Evolutionary conservation across 2,797 vertebrate genomes (phyloP).

Genomic region (Pithecia hirsuta): DNA sequence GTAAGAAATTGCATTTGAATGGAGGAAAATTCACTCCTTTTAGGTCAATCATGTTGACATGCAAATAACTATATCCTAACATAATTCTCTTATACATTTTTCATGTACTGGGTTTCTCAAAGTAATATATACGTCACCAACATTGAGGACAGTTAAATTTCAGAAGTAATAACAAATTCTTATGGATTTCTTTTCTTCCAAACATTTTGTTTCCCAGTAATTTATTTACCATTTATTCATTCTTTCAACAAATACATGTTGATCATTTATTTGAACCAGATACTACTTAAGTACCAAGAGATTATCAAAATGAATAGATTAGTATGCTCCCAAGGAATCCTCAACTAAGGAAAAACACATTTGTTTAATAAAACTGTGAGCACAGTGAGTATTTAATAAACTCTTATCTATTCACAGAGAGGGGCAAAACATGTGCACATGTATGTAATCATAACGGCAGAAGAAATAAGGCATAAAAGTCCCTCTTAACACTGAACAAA

Average conservation of each 20-base stretch:
- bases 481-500: background rate
- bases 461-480: background rate
- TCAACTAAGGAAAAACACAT: background rate
- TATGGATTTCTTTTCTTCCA: background rate
- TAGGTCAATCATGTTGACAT: background rate
- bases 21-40: background rate
- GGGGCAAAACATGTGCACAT: background rate
- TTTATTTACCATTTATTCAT: conserved; percentile 11
- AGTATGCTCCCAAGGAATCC: background rate
- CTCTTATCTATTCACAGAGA: background rate
- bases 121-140: background rate
- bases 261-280: background rate
- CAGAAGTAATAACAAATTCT: conserved; percentile 27
- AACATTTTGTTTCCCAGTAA: background rate
- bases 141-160: background rate
- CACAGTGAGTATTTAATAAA: background rate
- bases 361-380: background rate
- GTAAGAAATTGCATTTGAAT: background rate
- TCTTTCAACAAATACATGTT: background rate
- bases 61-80: background rate
- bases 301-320: background rate
- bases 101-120: background rate
- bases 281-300: background rate
- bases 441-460: background rate
- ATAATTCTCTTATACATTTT: background rate